Conservation (phyloP, 2,888 invertebrate genomes). For the Pyrocoelia pectoralis region DNA sequence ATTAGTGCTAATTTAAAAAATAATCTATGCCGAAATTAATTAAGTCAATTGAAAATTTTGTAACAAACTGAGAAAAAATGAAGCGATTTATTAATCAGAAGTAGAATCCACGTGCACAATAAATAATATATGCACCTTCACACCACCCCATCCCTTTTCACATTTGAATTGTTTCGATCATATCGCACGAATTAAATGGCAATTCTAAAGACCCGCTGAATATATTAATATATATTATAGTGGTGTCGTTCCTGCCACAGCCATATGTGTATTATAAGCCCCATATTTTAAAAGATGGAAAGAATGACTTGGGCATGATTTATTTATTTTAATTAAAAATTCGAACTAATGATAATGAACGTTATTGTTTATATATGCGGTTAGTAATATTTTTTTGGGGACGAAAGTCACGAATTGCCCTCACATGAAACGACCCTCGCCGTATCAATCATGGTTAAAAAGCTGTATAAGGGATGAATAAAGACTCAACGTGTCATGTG, state of each 20-base stretch:
- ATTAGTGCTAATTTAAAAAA: too few species aligned
- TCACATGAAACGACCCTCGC: not conserved
- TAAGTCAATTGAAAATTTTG: too few species aligned
- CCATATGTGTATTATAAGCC: not conserved
- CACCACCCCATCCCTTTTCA: not conserved
- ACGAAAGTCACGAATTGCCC: not conserved
- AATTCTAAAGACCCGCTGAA: constrained; percentile 5
- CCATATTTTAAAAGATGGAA: not conserved
- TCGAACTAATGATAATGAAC: not conserved
- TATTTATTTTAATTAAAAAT: constrained; percentile 3
- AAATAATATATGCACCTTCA: constrained; percentile 4
- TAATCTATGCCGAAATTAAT: too few species aligned
- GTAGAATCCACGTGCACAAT: not conserved
- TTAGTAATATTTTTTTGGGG: too few species aligned
- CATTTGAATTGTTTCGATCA: constrained; percentile 9
- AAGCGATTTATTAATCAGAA: too few species aligned
- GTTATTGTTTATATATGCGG: not conserved
- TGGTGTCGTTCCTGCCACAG: constrained; percentile 5
- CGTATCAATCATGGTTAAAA: constrained; percentile 4
- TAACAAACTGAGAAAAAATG: too few species aligned
- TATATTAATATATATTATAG: constrained; percentile 4
- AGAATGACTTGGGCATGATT: not conserved
- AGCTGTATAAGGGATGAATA: constrained; percentile 9
- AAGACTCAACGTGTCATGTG: constrained; percentile 7
- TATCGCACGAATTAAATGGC: constrained; percentile 8